A percentile compares a stretch with the other conserved stretches of the same genome.
phyloP scores from a whole-genome alignment of 1,140 invertebrate species.

The Gerris buenoi region DNA sequence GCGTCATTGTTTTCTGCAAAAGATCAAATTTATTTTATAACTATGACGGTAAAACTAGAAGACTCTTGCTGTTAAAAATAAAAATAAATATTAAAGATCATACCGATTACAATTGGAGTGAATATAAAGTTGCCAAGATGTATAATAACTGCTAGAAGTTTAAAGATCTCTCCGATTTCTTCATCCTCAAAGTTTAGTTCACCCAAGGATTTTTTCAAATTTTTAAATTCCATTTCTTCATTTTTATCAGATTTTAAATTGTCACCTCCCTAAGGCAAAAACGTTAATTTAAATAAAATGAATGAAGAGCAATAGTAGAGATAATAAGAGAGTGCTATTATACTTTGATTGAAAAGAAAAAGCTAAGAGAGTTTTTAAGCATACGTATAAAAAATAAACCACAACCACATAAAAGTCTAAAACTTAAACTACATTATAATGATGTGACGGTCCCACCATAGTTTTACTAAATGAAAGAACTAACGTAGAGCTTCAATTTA shows the following conservation, averaged over 20 bases:
- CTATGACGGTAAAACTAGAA: no score
- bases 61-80: no score
- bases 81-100: background rate
- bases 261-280: background rate
- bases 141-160: constrained; percentile 65
- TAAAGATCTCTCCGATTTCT: constrained; percentile 71
- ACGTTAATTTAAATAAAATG: no score
- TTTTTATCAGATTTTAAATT: constrained; percentile 29
- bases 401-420: no score
- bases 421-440: no score
- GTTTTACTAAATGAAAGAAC: no score
- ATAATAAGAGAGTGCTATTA: background rate
- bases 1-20: constrained; percentile 55
- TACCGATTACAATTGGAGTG: constrained; percentile 26
- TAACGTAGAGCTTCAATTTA: no score
- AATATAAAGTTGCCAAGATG: constrained; percentile 84
- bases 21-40: constrained; percentile 19
- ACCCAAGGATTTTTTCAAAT: constrained; percentile 79
- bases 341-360: background rate
- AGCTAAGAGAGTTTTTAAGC: background rate
- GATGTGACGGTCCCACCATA: no score
- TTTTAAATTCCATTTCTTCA: constrained; percentile 68
- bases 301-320: no score
- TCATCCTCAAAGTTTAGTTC: constrained; percentile 73
- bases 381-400: background rate